Evolutionary conservation across 2,797 vertebrate genomes (phyloP).

Genomic region (Peromyscus aztecus): DNA sequence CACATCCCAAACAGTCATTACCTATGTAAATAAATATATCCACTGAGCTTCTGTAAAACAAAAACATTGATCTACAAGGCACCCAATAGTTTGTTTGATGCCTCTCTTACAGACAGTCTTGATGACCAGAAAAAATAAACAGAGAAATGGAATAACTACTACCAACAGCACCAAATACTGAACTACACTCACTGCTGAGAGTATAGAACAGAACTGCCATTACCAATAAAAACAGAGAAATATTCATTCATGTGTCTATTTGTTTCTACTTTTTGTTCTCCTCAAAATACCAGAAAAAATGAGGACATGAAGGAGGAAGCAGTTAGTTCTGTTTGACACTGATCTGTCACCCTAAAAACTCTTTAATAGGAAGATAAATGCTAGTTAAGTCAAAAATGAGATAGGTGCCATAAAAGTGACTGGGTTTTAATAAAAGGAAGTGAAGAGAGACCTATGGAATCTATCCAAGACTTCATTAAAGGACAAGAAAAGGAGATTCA

Average conservation of each 20-base stretch:
- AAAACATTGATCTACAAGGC: neutral
- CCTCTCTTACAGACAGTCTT: neutral
- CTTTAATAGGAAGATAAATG: neutral
- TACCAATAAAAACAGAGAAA: neutral
- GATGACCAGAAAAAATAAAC: neutral
- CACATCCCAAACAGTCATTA: neutral
- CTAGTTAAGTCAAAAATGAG: constrained; percentile 15
- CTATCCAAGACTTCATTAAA: constrained; percentile 49
- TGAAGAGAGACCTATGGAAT: constrained; percentile 12
- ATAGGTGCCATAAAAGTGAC: constrained; percentile 1
- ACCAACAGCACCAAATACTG: neutral
- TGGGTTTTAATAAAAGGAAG: constrained; percentile 35
- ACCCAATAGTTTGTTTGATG: neutral
- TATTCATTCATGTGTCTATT: neutral
- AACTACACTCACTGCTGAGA: neutral
- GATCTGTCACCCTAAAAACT: neutral
- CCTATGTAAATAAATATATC: constrained; percentile 45
- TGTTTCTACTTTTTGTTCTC: neutral
- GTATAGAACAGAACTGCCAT: neutral
- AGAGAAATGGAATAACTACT: neutral
- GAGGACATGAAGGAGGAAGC: neutral
- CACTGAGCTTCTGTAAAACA: neutral
- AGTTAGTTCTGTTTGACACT: neutral
- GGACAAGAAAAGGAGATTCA: neutral
- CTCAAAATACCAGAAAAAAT: neutral